Base-by-base conservation (phyloP, 2,888 invertebrate genomes). In the Colostygia pectinataria region DNA sequence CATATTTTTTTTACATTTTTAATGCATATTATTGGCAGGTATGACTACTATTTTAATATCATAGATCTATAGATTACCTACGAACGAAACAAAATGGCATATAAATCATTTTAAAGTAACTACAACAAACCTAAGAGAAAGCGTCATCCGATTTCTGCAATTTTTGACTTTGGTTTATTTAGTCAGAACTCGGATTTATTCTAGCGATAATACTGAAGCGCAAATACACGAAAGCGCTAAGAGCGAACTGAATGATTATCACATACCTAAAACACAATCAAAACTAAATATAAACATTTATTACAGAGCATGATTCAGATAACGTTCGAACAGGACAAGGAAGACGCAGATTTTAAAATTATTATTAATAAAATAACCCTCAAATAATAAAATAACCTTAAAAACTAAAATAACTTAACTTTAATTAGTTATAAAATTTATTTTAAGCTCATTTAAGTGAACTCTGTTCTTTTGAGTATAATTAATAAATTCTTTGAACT, bases 71-170 rank as follows among this genome's bases (percentile, higher is more conserved):
- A 64, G 60, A 59, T 66, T 66, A 71, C 68, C 68, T 80, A 79
- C 62, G 71, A 76, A 70, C 70, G 72, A 78, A 67, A 75, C 68
- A 69, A 69, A 72, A 82, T 84, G 82, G 83, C 83, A 81, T 82
- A 77, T 71, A 72, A 33, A 74, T 74, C 69, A 73, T 68, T 77
- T 71, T 63, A 74, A 66, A 70, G 71, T 68, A 71, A 71, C 63
- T 64, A 67, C 63, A 70, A 67, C 63, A 70, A 63, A 68, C 61
- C 69, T 65, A 65, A 40, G 37, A 40, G 18, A 39, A 54, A 56
- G 52, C 53, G 52, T 51, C 28, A 44, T 65, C 71, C 71, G 68
- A 68, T 71, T 65, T 71, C 68, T 66, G 65, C 53, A 58, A 62
- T 64, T 59, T 68, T 71, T 67, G 61, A 79, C 82, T 83, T 84